phyloP scores from a whole-genome alignment of 2,888 invertebrate genomes.

The Folsomia manolachei region DNA sequence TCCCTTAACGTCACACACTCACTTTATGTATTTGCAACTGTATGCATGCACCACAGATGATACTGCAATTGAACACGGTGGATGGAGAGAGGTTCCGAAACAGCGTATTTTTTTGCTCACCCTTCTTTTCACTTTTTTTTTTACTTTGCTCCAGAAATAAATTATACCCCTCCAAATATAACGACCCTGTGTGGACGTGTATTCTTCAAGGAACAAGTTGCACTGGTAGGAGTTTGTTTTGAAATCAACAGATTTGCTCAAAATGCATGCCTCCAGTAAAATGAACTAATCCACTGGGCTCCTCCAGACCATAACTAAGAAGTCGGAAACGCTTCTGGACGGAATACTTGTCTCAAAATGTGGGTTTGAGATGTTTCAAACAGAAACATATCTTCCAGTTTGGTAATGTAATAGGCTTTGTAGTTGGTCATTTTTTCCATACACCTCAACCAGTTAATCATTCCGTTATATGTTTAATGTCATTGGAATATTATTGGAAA shows the following conservation, averaged over 20 bases:
- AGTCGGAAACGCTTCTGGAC: neutral
- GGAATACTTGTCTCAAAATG: too few relatives aligned
- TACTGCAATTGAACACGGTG: neutral
- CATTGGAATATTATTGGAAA: too few relatives aligned
- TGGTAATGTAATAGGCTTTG: too few relatives aligned
- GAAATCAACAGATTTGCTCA: neutral
- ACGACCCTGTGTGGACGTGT: neutral
- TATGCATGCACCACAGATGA: neutral
- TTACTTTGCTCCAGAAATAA: slow-evolving; percentile 26
- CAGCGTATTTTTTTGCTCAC: slow-evolving; percentile 2
- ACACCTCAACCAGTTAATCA: neutral
- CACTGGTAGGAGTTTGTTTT: neutral
- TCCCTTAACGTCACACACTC: too few relatives aligned
- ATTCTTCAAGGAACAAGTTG: neutral
- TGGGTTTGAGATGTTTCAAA: too few relatives aligned
- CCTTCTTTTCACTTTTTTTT: slow-evolving; percentile 6
- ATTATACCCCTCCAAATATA: neutral
- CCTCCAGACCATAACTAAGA: neutral
- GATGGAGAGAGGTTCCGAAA: neutral
- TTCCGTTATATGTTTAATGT: neutral
- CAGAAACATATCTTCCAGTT: too few relatives aligned
- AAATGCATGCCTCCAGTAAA: neutral
- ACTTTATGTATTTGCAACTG: neutral
- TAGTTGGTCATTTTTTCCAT: neutral
- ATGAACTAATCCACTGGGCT: neutral